Conservation (phyloP, 2,113 vertebrate species). For the Sisor rabdophorus region DNA sequence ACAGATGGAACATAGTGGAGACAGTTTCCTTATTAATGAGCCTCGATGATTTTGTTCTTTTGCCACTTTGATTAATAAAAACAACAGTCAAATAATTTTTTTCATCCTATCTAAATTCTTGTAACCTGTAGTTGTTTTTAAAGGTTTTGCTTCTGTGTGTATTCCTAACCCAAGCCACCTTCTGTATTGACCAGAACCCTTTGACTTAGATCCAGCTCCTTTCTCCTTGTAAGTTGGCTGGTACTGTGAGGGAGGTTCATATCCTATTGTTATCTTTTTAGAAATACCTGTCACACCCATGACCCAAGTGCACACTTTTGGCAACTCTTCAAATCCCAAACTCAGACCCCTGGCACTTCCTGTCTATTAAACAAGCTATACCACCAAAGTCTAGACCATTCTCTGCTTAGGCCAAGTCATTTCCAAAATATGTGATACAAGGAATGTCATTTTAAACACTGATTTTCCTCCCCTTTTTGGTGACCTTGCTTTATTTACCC, state of each 20-base stretch:
- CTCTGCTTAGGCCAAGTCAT: conserved; percentile 7
- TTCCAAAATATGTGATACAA: conserved; percentile 31
- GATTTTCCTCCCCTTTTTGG: conserved; percentile 35
- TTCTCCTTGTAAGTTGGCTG: conserved; percentile 22
- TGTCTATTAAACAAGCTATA: conserved; percentile 14
- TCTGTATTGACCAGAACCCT: conserved; percentile 7
- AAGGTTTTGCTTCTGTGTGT: neutral
- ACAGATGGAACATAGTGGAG: conserved; percentile 1
- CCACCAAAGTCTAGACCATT: conserved; percentile 2
- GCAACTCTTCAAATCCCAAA: conserved; percentile 6
- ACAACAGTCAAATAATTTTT: neutral
- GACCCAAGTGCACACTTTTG: conserved; percentile 5
- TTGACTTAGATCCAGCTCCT: conserved; percentile 22
- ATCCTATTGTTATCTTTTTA: conserved; percentile 44
- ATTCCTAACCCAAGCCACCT: neutral
- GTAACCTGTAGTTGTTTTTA: neutral
- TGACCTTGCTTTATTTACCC: conserved; percentile 41
- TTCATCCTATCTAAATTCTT: neutral
- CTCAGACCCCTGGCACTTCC: conserved; percentile 18
- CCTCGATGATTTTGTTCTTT: neutral
- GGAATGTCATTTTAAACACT: neutral
- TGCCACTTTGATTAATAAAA: neutral
- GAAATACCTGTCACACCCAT: conserved; percentile 37
- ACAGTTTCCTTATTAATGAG: neutral
- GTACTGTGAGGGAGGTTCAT: conserved; percentile 15